Evolutionary conservation across 2,888 invertebrate genomes (phyloP), one percentile per base, ranked within the genome.

Genomic region (Philereme vetulata): DNA sequence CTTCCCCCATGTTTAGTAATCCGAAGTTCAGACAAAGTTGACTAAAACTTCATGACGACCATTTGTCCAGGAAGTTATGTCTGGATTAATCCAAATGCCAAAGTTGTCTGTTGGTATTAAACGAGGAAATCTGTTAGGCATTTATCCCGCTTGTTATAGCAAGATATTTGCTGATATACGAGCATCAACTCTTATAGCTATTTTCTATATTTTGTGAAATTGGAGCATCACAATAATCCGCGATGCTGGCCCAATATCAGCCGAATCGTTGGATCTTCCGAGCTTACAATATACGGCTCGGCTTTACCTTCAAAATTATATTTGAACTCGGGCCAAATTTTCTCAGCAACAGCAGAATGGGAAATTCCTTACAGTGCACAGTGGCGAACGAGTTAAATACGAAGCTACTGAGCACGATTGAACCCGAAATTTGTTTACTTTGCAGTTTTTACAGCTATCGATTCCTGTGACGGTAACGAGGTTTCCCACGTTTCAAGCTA

Each of bases 281-380:
- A 48, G 48, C 42, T 48, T 35, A 34, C 48, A 38, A 32, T 46
- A 33, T 45, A 51, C 32, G 42, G 32, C 6, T 42, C n/a, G 11
- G 11, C 11, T 44, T 11, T 35, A 42, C n/a, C 35, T 48, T 47
- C 35, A 50, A 35, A 53, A 53, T 46, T 38, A 53, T 21, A 48
- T 48, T 55, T 55, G 54, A 54, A 48, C 47, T 48, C 54, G 42
- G 10, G 54, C 54, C 48, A 55, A 46, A 55, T 44, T 44, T 21
- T 43, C 35, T 48, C 21, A 10, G 21, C 9, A 55, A 48, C 47
- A 54, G 34, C 40, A 9, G 9, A 43, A 35, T 44, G 35, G 43
- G 11, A 6, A 8, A 38, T 38, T 10, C 42, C 33, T 42, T 51
- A 43, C 51, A 38, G 36, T 36, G 45, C 36, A 21, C n/a, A n/a